phyloP scores from a whole-genome alignment of 2,888 invertebrate genomes.

The Epinotia ramella region DNA sequence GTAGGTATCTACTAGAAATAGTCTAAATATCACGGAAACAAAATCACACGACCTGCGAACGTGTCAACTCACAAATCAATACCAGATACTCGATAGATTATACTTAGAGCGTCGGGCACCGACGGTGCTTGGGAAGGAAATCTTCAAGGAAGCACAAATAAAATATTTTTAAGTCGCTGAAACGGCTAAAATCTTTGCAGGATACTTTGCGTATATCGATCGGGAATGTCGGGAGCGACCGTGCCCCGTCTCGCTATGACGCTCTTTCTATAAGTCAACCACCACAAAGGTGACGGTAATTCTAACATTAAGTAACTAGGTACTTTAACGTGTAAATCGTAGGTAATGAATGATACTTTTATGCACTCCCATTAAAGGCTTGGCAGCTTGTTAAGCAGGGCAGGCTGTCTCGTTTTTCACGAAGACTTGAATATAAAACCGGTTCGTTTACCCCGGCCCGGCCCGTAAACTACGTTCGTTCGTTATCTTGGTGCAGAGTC shows the following conservation, averaged over 20 bases:
- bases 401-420: constrained; percentile 22
- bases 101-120: not conserved
- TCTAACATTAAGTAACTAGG: too few relatives aligned
- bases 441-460: constrained; percentile 59
- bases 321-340: not conserved
- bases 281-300: too few relatives aligned
- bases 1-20: not conserved
- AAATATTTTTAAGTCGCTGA: constrained; percentile 30
- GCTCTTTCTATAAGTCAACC: not conserved
- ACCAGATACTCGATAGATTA: constrained; percentile 8
- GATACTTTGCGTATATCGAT: constrained; percentile 31
- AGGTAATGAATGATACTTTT: not conserved
- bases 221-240: constrained; percentile 20
- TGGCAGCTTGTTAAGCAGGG: constrained; percentile 16
- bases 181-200: constrained; percentile 31
- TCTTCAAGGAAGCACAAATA: constrained; percentile 42
- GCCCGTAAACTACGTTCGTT: constrained; percentile 60
- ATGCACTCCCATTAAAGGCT: constrained; percentile 8
- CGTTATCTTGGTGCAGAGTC: constrained; percentile 59
- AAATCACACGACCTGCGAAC: not conserved
- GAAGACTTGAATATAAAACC: constrained; percentile 52
- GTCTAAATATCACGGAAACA: not conserved
- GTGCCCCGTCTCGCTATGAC: constrained; percentile 7
- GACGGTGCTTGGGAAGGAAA: constrained; percentile 40
- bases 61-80: constrained; percentile 30